Conservation (phyloP, 2,888 invertebrate genomes). For the Netelia fuscicornis region DNA sequence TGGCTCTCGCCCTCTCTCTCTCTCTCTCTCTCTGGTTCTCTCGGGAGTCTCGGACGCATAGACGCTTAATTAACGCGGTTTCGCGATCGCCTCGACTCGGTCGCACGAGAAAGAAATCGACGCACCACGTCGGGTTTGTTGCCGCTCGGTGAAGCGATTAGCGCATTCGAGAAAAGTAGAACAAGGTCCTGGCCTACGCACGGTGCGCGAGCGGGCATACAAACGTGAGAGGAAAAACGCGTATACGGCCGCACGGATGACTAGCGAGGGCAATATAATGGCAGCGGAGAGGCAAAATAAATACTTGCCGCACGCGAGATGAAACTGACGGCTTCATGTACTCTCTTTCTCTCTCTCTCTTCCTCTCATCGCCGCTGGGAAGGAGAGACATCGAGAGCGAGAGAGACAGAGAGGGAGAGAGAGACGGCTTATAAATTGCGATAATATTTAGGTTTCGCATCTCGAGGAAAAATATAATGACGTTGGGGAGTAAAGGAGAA, state of each 20-base stretch:
- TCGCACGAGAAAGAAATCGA: constrained; percentile 57
- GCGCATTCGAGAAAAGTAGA: constrained; percentile 68
- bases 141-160: constrained; percentile 62
- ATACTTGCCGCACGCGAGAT: constrained; percentile 20
- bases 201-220: constrained; percentile 5
- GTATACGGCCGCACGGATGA: constrained; percentile 38
- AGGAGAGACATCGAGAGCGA: too few species aligned
- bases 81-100: constrained; percentile 47
- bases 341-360: too few species aligned
- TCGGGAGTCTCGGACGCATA: constrained; percentile 26
- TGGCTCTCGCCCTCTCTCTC: too few species aligned
- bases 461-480: constrained; percentile 9
- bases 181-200: constrained; percentile 67
- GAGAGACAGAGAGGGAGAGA: too few species aligned
- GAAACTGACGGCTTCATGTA: constrained; percentile 6
- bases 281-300: constrained; percentile 10
- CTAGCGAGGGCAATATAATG: constrained; percentile 28
- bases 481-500: not conserved
- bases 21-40: not conserved
- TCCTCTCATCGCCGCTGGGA: too few species aligned
- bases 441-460: constrained; percentile 13
- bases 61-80: constrained; percentile 66
- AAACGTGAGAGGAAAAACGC: constrained; percentile 38
- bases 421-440: not conserved
- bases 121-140: constrained; percentile 15